A percentile compares a stretch with the other conserved stretches of the same genome.
These are phyloP conservation scores for Leptinotarsa juncta DNA, from an alignment of 2,888 invertebrate genomes.

Conservation along the genomic window DNA sequence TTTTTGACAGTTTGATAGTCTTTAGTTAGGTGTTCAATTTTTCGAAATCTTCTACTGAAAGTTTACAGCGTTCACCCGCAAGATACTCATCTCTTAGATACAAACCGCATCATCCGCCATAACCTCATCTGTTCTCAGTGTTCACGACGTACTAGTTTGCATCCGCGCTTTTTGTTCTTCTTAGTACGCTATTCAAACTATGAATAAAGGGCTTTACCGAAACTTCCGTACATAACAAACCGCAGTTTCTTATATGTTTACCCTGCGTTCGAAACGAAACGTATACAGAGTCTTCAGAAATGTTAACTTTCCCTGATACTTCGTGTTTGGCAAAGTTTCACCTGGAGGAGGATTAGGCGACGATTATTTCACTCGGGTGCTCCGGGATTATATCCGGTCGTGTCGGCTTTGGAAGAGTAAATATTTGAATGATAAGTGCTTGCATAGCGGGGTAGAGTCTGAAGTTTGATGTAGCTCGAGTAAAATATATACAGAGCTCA, in stretches of 20 bases:
- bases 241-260: conserved; percentile 9
- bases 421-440: conserved; percentile 57
- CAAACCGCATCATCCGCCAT: conserved; percentile 18
- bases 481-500: neutral
- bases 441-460: conserved; percentile 16
- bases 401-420: conserved; percentile 60
- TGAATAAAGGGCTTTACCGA: conserved; percentile 9
- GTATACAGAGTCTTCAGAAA: conserved; percentile 34
- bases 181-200: conserved; percentile 3
- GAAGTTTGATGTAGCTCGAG: neutral
- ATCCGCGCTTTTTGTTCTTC: conserved; percentile 6
- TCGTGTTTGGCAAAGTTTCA: conserved; percentile 59
- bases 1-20: too few species aligned
- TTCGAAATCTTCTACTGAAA: neutral
- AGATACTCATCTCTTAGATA: neutral
- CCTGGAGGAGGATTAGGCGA: conserved; percentile 59
- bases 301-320: conserved; percentile 53
- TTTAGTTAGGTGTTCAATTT: too few species aligned
- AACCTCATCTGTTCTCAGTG: conserved; percentile 2
- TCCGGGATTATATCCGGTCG: conserved; percentile 61
- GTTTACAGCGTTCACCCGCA: neutral
- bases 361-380: conserved; percentile 60
- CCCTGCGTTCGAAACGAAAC: neutral
- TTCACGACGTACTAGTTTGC: neutral
- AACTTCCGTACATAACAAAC: neutral